Evolutionary conservation across 2,888 invertebrate genomes (phyloP), one percentile per base, ranked within the genome.

Genomic region (Drosophila stalkeri): DNA sequence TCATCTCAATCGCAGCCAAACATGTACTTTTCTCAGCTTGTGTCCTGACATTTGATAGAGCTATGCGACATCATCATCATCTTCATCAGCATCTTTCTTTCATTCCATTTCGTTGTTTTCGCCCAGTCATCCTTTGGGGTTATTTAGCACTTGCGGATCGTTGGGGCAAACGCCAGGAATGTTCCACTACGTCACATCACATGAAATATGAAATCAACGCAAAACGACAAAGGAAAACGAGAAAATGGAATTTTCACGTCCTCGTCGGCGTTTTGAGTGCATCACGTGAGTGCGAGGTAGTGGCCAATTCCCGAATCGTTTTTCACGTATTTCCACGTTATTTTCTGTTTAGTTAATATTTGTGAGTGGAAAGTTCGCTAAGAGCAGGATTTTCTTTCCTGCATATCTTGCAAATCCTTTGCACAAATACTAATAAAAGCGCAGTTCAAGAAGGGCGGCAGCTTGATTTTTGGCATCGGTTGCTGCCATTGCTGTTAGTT

Each of bases 101-200:
- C 7, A 27, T 27, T 20, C 51, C 12, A 18, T 14, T 20, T 12
- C 33, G 33, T 14, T 33, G 31, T 57, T 44, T n/a, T 39, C 27
- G 16, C 11, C n/a, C 16, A 5, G 33, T 16, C 46, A 37, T 7
- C 27, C 41, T 20, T 23, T 64, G 51, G 51, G 37, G 46, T 62
- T 71, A 60, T 52, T 64, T 57, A 55, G 39, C 60, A 52, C 68
- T 69, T 31, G 27, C 16, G 35, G 33, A 35, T 14, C 74, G 89
- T 74, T 85, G 91, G 43, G 63, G 73, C 57, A 64, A 86, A 91
- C 90, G 83, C 68, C 81, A 89, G 91, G 88, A 90, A 91, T 92
- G 90, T 92, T 92, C 91, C 91, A 92, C 91, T 92, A 92, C 92
- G 91, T 92, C 91, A 92, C 91, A 92, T 92, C 92, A 92, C 92